phyloP scores from a whole-genome alignment of 2,113 vertebrate species.

The Lophotis ruficrista region DNA sequence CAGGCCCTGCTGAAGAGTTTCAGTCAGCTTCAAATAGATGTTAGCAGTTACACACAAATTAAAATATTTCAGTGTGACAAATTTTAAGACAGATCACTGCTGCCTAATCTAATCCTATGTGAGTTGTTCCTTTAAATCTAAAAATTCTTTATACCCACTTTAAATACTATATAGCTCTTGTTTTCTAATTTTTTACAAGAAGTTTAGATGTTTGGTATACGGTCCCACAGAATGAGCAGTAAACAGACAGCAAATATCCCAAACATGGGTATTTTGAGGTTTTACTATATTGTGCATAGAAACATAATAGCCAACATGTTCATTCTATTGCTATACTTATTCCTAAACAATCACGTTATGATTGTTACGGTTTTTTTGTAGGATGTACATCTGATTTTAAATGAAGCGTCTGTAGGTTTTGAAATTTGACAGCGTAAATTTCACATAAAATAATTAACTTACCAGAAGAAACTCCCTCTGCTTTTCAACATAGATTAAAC shows the following conservation, averaged over 20 bases:
- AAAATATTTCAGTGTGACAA: background rate
- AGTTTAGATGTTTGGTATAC: background rate
- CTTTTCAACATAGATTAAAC: background rate
- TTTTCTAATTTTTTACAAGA: background rate
- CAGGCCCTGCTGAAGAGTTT: background rate
- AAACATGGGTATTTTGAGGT: background rate
- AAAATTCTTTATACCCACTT: background rate
- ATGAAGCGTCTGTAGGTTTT: background rate
- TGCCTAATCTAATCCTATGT: background rate
- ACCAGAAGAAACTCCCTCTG: background rate
- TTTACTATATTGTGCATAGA: background rate
- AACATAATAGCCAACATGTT: background rate
- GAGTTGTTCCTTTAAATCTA: background rate
- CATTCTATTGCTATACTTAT: background rate
- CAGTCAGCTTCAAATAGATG: background rate
- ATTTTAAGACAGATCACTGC: background rate
- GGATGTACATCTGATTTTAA: background rate
- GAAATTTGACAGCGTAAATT: background rate
- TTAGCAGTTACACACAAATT: background rate
- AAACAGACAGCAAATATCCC: background rate
- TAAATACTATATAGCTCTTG: background rate
- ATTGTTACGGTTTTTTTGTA: background rate
- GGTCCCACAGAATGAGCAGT: background rate
- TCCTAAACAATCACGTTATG: background rate
- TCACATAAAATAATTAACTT: background rate